A percentile compares a stretch with the other conserved stretches of the same genome.
Evolutionary conservation across 2,113 vertebrate genomes (phyloP).

Genomic region (Dolichallabes microphthalmus): DNA sequence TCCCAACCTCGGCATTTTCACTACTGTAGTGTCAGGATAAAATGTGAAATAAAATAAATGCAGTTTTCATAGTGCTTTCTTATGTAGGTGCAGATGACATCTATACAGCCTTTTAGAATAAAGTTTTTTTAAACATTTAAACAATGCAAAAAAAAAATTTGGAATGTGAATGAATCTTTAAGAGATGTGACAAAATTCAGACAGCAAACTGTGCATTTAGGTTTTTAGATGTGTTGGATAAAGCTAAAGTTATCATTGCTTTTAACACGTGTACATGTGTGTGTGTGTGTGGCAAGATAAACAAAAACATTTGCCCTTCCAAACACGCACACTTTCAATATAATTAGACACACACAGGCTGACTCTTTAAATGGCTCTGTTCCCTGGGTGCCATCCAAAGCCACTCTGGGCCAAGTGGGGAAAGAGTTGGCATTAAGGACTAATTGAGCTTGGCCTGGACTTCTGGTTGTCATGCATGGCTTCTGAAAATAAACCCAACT

Average conservation of each 20-base stretch:
- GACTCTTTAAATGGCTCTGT: slow-evolving; percentile 35
- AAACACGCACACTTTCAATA: slow-evolving; percentile 19
- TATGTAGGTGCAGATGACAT: background rate
- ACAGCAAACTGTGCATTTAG: no score
- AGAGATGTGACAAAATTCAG: background rate
- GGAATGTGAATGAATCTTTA: background rate
- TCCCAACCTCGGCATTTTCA: slow-evolving; percentile 39
- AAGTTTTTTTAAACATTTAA: background rate
- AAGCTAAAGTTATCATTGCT: no score
- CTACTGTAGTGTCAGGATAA: background rate
- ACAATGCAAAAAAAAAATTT: background rate
- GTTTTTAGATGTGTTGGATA: no score
- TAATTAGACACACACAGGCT: slow-evolving; percentile 35
- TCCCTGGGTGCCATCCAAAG: slow-evolving; percentile 43
- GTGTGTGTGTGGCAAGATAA: background rate
- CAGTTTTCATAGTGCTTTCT: background rate
- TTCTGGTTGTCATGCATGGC: slow-evolving; percentile 41
- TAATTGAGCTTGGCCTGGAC: slow-evolving; percentile 44
- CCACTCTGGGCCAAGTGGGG: slow-evolving; percentile 31
- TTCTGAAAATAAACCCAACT: slow-evolving; percentile 49
- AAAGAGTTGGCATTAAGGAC: slow-evolving; percentile 29
- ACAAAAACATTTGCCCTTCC: slow-evolving; percentile 34
- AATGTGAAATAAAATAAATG: background rate
- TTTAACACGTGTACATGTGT: no score
- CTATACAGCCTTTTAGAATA: background rate